A percentile compares a stretch with the other conserved stretches of the same genome.
Evolutionary conservation across 2,888 invertebrate genomes (phyloP).

Genomic region (Megamerina dolium): DNA sequence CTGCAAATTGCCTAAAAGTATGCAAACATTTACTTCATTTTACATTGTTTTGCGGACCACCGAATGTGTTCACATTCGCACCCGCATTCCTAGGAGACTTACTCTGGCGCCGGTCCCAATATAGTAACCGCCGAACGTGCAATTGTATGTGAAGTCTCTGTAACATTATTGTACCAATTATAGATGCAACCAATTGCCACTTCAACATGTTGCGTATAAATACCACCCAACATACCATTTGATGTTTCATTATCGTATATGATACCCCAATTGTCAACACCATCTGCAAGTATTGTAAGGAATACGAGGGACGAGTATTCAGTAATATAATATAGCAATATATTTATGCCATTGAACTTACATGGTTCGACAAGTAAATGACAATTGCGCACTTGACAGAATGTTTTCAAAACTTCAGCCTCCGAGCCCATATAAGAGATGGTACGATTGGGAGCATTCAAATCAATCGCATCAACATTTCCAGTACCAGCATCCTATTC

Average conservation of each 20-base stretch:
- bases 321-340: background rate
- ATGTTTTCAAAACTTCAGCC: constrained; percentile 37
- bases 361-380: constrained; percentile 38
- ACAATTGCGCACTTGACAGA: constrained; percentile 40
- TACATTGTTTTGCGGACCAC: background rate
- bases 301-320: background rate
- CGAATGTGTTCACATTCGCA: background rate
- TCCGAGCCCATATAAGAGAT: constrained; percentile 38
- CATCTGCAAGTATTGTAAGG: too few species aligned
- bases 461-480: constrained; percentile 36
- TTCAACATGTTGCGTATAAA: constrained; percentile 39
- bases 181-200: constrained; percentile 45
- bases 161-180: constrained; percentile 44
- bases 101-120: constrained; percentile 43
- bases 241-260: constrained; percentile 40
- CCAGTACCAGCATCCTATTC: constrained; percentile 27
- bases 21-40: background rate
- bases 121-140: constrained; percentile 43
- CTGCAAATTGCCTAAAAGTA: constrained; percentile 31
- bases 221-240: constrained; percentile 42
- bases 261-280: constrained; percentile 42
- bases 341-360: constrained; percentile 25
- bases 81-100: constrained; percentile 8
- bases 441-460: constrained; percentile 25
- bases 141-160: constrained; percentile 40